Evolutionary conservation across 2,797 vertebrate species (phyloP), one percentile per base, ranked within the genome.

Genomic region (Hoplostethus atlanticus): DNA sequence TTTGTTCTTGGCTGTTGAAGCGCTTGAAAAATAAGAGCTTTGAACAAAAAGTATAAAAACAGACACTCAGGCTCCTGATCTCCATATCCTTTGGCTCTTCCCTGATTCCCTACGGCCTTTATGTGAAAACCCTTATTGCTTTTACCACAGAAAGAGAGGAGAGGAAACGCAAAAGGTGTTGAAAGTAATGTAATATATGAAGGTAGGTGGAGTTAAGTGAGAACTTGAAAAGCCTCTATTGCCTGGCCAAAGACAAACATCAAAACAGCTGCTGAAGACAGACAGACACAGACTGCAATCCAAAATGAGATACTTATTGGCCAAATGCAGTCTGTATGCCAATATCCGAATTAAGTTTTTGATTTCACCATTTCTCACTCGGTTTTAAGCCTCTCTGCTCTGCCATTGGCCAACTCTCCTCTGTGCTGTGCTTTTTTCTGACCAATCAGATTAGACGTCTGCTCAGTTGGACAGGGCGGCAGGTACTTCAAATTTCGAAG

Each of bases 11-110:
- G 25, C 40, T 46, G 13, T 48, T 42, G n/a, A 30, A 36, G 30
- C 42, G 47, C 42, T 47, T 56, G 11, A 56, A 63, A 65, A 42
- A 53, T 3, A 47, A 53, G 38, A 12, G 46, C 12, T 40, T 30
- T 42, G 13, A 75, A 51, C 8, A 51, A 17, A 38, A 52, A 42
- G 46, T 3, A 50, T 16, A 44, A 30, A 25, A 46, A 31, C 46
- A 60, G 64, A 58, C 50, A 25, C 30, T 4, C 2, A 50, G 36
- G 55, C 38, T 72, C 13, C 50, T 72, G 17, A 73, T 53, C 28
- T 72, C n/a, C 28, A 28, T n/a, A 40, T 74, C 21, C 17, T 60
- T 57, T 50, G 42, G 28, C 46, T 42, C 30, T 48, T 53, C 30
- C n/a, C 15, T 47, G 46, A 71, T 47, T 69, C 42, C 50, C 52